Conservation (phyloP, 1,140 invertebrate genomes). For the Bicyclus anynana region DNA sequence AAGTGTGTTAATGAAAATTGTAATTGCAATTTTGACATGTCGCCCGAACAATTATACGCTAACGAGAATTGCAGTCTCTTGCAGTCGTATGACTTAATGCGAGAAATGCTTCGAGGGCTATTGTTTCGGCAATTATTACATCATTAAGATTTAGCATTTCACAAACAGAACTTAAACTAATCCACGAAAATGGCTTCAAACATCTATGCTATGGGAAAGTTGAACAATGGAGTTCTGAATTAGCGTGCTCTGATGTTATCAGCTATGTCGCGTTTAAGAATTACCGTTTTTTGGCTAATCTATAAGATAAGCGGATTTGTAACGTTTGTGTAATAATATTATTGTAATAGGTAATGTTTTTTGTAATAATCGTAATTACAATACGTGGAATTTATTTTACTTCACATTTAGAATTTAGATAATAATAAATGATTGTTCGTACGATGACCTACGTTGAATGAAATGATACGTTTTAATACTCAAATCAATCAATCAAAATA, state of each 20-base stretch:
- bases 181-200: constrained; percentile 20
- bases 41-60: not conserved
- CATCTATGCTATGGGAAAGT: constrained; percentile 20
- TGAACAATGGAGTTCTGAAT: constrained; percentile 13
- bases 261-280: not conserved
- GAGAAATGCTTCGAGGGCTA: constrained; percentile 10
- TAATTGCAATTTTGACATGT: constrained; percentile 2
- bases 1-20: not conserved
- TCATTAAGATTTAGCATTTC: constrained; percentile 23
- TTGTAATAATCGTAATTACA: too few relatives aligned
- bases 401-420: too few relatives aligned
- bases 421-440: too few relatives aligned
- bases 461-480: too few relatives aligned
- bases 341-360: too few relatives aligned
- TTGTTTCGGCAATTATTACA: constrained; percentile 24
- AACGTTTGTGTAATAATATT: not conserved
- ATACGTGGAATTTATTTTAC: too few relatives aligned
- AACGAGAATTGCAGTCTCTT: not conserved
- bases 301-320: not conserved
- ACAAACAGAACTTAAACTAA: constrained; percentile 9
- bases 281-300: not conserved
- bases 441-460: too few relatives aligned
- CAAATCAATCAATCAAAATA: too few relatives aligned
- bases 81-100: constrained; percentile 19
- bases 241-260: not conserved